Conservation (phyloP, 1,140 invertebrate genomes). For the Aphelinus atriplicis region DNA sequence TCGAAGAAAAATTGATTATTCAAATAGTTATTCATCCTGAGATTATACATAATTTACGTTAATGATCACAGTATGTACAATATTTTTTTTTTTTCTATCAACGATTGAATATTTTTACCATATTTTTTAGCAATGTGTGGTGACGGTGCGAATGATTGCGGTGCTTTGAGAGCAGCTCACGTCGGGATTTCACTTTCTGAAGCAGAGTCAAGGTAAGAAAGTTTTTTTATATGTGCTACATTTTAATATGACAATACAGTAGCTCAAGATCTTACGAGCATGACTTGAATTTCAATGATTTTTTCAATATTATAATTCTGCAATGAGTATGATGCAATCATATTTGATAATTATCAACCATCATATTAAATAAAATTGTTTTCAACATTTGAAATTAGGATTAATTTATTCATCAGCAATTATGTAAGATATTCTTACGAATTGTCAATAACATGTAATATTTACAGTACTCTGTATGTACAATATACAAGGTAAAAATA, state of each 20-base stretch:
- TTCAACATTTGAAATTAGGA: too few species aligned
- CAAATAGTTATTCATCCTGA: too few species aligned
- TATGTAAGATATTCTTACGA: too few species aligned
- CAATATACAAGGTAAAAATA: too few species aligned
- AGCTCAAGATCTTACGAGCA: neutral
- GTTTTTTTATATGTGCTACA: neutral
- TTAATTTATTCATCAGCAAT: too few species aligned
- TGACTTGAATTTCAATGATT: neutral
- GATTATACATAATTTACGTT: neutral
- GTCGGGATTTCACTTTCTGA: constrained; percentile 96
- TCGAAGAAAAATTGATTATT: too few species aligned
- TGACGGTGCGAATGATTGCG: constrained; percentile 97
- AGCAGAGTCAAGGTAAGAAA: constrained; percentile 82
- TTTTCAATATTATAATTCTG: too few species aligned
- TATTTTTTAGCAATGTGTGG: constrained; percentile 87
- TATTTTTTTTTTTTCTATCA: constrained; percentile 15
- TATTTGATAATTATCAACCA: too few species aligned
- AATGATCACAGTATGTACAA: neutral
- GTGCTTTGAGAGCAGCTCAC: constrained; percentile 93
- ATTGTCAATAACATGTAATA: too few species aligned
- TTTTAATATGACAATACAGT: neutral
- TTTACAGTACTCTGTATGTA: too few species aligned
- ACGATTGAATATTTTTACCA: neutral
- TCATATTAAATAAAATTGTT: neutral
- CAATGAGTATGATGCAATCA: too few species aligned